phyloP scores from a whole-genome alignment of 2,888 invertebrate species.

The Abscondita cerata region DNA sequence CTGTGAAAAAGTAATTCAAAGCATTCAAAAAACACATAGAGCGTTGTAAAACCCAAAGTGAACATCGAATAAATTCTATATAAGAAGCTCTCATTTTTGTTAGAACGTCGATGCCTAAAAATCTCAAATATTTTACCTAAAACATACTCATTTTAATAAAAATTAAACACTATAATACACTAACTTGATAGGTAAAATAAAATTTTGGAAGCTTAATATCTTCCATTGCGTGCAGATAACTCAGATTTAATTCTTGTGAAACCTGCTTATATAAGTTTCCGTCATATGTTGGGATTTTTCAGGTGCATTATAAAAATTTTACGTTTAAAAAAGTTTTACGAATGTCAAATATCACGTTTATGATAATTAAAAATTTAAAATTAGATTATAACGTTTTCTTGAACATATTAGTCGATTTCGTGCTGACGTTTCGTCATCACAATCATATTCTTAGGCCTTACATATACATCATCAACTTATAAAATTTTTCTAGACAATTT shows the following conservation, averaged over 20 bases:
- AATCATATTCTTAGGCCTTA: too few species aligned
- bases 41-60: slow-evolving; percentile 1
- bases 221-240: background rate
- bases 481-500: too few species aligned
- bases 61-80: slow-evolving; percentile 16
- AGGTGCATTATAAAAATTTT: background rate
- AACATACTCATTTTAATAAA: background rate
- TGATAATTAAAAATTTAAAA: too few species aligned
- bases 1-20: slow-evolving; percentile 17
- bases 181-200: slow-evolving; percentile 18
- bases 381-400: too few species aligned
- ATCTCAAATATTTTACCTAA: slow-evolving; percentile 15
- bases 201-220: slow-evolving; percentile 12
- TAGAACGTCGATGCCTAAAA: slow-evolving; percentile 18
- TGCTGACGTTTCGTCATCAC: too few species aligned
- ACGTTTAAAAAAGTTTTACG: too few species aligned
- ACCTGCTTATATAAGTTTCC: too few species aligned
- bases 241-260: too few species aligned
- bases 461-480: too few species aligned
- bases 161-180: background rate
- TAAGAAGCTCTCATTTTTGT: slow-evolving; percentile 9
- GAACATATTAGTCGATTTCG: too few species aligned
- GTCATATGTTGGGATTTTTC: background rate
- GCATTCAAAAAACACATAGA: slow-evolving; percentile 14
- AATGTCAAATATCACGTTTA: too few species aligned